Conservation (phyloP, 1,140 invertebrate genomes). For the Drosophila lacteicornis region DNA sequence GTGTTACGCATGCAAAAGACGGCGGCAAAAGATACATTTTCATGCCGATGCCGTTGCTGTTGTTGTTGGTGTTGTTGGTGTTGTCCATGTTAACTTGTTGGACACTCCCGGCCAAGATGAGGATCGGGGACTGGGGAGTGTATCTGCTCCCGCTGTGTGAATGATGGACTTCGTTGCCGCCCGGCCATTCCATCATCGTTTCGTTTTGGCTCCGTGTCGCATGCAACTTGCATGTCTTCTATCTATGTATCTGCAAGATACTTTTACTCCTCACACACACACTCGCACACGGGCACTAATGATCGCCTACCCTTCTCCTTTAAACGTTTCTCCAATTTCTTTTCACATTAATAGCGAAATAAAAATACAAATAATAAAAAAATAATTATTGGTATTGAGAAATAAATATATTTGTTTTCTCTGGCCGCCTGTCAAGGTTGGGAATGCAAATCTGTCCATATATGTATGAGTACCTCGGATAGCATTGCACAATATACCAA, state of each 20-base stretch:
- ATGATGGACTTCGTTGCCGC: constrained; percentile 81
- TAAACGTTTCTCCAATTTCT: constrained; percentile 76
- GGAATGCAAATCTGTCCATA: constrained; percentile 41
- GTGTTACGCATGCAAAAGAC: constrained; percentile 80
- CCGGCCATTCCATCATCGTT: constrained; percentile 56
- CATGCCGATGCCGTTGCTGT: constrained; percentile 39
- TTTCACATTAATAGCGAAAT: constrained; percentile 65
- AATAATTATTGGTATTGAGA: constrained; percentile 59
- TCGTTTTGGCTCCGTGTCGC: constrained; percentile 59
- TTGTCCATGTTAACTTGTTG: constrained; percentile 70
- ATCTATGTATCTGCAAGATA: constrained; percentile 80
- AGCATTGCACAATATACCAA: constrained; percentile 41
- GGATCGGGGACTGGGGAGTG: not conserved
- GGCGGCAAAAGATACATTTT: constrained; percentile 79
- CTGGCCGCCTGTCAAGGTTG: constrained; percentile 35
- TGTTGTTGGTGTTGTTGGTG: constrained; percentile 48
- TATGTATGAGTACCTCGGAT: constrained; percentile 31
- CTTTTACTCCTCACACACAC: constrained; percentile 68
- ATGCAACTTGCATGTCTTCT: constrained; percentile 73
- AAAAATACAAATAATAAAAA: constrained; percentile 29
- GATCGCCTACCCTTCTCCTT: constrained; percentile 49
- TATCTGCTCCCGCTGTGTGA: constrained; percentile 75
- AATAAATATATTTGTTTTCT: constrained; percentile 7
- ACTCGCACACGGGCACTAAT: constrained; percentile 53
- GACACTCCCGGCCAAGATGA: constrained; percentile 32